Evolutionary conservation across 2,888 invertebrate genomes (phyloP).

Genomic region (Pilophorus perplexus): DNA sequence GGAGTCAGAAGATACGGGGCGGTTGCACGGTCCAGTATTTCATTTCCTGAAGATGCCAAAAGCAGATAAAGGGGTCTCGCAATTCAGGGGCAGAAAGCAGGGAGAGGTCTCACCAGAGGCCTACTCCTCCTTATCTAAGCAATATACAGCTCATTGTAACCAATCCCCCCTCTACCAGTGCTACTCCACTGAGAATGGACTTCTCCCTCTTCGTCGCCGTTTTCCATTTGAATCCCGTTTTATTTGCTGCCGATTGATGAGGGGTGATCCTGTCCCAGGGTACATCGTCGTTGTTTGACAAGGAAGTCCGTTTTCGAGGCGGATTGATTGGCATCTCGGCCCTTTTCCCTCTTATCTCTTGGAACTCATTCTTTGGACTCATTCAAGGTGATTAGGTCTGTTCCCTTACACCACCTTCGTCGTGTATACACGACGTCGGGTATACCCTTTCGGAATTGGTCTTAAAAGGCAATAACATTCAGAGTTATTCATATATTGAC

Average conservation of each 20-base stretch:
- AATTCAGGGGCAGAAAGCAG: constrained; percentile 23
- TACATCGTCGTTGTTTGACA: neutral
- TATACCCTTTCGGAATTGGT: too few relatives aligned
- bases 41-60: constrained; percentile 42
- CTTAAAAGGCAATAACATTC: too few relatives aligned
- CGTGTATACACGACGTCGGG: too few relatives aligned
- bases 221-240: constrained; percentile 16
- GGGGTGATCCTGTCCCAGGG: neutral
- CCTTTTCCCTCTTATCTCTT: too few relatives aligned
- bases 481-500: too few relatives aligned
- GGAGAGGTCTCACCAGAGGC: constrained; percentile 2
- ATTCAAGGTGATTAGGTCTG: too few relatives aligned
- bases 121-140: constrained; percentile 37
- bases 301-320: neutral
- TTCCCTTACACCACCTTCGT: too few relatives aligned
- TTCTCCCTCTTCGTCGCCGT: neutral
- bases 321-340: neutral
- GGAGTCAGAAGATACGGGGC: constrained; percentile 16
- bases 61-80: constrained; percentile 37
- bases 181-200: neutral
- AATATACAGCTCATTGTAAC: constrained; percentile 42
- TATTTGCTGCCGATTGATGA: constrained; percentile 37
- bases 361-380: too few relatives aligned
- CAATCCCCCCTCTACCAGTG: constrained; percentile 3
- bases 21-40: constrained; percentile 41